A percentile compares a stretch with the other conserved stretches of the same genome.
Conservation (phyloP, 2,113 vertebrate species). For the Chamaetylas fuelleborni region DNA sequence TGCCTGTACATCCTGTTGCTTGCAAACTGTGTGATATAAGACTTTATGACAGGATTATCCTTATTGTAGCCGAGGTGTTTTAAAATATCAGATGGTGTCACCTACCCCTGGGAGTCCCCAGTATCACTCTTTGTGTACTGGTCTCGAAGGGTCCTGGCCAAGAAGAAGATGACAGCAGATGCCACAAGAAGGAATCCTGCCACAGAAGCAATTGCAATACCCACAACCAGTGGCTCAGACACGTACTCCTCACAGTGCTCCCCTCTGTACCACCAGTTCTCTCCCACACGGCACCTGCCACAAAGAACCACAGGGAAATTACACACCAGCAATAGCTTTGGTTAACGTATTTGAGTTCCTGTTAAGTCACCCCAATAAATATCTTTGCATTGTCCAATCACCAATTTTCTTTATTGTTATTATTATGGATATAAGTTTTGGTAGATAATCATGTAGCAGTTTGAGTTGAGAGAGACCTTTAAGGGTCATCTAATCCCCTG, state of each 20-base stretch:
- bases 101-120: constrained; percentile 82
- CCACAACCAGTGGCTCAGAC: constrained; percentile 88
- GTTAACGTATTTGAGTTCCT: background rate
- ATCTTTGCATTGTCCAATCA: background rate
- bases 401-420: background rate
- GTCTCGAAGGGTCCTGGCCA: constrained; percentile 80
- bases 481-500: background rate
- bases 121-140: constrained; percentile 80
- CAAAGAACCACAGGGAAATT: background rate
- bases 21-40: background rate
- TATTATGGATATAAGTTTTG: background rate
- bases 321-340: background rate
- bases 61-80: background rate
- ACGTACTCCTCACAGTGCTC: constrained; percentile 92
- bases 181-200: constrained; percentile 84
- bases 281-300: constrained; percentile 87
- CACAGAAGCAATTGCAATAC: constrained; percentile 84
- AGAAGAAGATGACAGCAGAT: constrained; percentile 82
- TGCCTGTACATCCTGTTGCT: background rate
- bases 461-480: background rate
- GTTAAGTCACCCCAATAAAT: background rate
- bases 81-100: background rate
- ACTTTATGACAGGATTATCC: background rate
- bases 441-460: background rate
- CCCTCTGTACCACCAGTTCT: constrained; percentile 96